Conservation (phyloP, 2,797 vertebrate genomes). For the Anomalospiza imberbis region DNA sequence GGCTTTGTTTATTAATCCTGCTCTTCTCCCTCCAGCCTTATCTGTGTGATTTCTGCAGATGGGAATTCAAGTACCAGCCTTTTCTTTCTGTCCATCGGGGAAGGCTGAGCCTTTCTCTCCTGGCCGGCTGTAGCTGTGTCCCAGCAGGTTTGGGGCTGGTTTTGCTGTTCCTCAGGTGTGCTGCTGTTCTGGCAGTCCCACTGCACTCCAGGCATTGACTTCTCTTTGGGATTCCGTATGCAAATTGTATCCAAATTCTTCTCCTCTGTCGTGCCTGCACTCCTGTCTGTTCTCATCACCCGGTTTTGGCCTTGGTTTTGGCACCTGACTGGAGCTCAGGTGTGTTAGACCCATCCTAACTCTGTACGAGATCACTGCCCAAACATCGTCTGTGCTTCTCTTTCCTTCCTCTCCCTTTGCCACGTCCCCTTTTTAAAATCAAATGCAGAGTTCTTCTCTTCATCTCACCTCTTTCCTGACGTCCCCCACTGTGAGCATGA, state of each 20-base stretch:
- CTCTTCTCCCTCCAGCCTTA: neutral
- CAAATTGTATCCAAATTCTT: neutral
- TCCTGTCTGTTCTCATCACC: neutral
- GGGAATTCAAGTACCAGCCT: neutral
- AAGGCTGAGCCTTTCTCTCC: neutral
- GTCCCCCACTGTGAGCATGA: neutral
- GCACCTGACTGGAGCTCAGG: neutral
- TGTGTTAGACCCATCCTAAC: neutral
- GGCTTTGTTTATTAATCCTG: neutral
- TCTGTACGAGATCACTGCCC: neutral
- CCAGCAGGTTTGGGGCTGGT: accelerated
- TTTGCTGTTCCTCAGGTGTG: neutral
- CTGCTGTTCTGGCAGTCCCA: neutral
- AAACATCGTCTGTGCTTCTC: neutral
- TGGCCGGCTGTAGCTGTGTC: neutral
- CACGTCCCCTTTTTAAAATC: neutral
- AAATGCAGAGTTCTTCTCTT: neutral
- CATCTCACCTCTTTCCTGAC: neutral
- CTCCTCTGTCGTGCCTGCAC: neutral
- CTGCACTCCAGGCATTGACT: neutral
- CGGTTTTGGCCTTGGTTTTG: neutral
- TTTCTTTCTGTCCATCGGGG: accelerated
- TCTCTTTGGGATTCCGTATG: neutral
- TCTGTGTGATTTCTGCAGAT: neutral
- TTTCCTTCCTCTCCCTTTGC: neutral